These are phyloP conservation scores for Phymorhynchus buccinoides DNA, from an alignment of 1,140 invertebrate species.

Conservation along the genomic window DNA sequence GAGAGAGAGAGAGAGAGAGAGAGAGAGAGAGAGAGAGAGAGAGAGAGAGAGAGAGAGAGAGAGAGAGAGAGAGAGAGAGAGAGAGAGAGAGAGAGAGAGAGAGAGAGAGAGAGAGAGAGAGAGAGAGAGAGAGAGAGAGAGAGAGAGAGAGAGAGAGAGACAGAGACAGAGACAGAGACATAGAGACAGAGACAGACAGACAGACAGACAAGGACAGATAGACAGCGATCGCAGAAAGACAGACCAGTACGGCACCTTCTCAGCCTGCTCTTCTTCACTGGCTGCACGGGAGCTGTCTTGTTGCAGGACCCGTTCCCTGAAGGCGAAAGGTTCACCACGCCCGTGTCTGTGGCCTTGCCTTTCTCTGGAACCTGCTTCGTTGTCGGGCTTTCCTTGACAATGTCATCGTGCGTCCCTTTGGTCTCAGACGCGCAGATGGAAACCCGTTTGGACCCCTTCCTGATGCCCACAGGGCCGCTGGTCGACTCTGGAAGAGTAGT, in stretches of 20 bases:
- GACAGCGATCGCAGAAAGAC: not conserved
- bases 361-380: not conserved
- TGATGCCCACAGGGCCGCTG: no score
- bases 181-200: no score
- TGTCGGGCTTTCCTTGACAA: no score
- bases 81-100: conserved; percentile 9
- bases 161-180: not conserved
- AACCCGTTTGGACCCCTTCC: no score
- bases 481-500: no score
- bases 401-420: not conserved
- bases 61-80: not conserved
- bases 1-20: conserved; percentile 7
- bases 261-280: no score
- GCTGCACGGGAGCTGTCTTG: not conserved
- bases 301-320: not conserved
- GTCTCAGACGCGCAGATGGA: no score
- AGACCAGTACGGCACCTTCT: not conserved
- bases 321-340: not conserved
- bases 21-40: not conserved
- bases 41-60: conserved; percentile 9
- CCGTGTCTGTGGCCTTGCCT: not conserved
- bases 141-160: not conserved
- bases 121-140: conserved; percentile 9
- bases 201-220: no score
- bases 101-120: not conserved